These are phyloP conservation scores for Pachyramphus minor DNA, from an alignment of 2,113 vertebrate genomes.

Conservation along the genomic window DNA sequence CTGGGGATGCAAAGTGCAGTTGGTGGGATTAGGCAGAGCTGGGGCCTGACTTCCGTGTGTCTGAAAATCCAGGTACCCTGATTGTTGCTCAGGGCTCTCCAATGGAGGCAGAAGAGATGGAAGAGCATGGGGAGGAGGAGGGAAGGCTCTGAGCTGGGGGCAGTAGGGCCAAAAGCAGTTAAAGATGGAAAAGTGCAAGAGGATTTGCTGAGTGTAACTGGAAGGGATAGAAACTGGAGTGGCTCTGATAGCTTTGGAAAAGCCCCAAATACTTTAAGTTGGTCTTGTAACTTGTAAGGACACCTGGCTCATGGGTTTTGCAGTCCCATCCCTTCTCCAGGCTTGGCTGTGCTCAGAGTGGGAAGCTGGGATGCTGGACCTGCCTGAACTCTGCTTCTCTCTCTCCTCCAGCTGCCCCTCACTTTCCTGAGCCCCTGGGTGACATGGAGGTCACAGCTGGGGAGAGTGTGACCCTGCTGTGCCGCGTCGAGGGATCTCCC, in stretches of 20 bases:
- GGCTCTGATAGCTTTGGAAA: not conserved
- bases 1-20: not conserved
- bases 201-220: not conserved
- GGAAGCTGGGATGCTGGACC: accelerated
- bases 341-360: not conserved
- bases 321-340: not conserved
- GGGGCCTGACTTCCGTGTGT: not conserved
- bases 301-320: not conserved
- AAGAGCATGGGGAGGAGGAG: not conserved
- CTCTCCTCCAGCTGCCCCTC: conserved; percentile 76
- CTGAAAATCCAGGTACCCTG: not conserved
- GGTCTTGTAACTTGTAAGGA: accelerated
- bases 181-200: not conserved
- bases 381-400: not conserved
- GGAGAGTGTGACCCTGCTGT: conserved; percentile 76
- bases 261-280: not conserved
- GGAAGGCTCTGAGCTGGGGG: not conserved
- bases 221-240: not conserved
- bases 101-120: not conserved
- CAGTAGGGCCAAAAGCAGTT: not conserved
- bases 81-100: not conserved
- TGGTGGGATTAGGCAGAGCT: not conserved
- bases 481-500: conserved; percentile 76
- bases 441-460: conserved; percentile 71
- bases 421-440: conserved; percentile 72